Percentiles rank a stretch among this genome's conserved stretches.
These are phyloP conservation scores for Chrysoperla carnea DNA, from an alignment of 1,140 invertebrate genomes.

Conservation along the genomic window DNA sequence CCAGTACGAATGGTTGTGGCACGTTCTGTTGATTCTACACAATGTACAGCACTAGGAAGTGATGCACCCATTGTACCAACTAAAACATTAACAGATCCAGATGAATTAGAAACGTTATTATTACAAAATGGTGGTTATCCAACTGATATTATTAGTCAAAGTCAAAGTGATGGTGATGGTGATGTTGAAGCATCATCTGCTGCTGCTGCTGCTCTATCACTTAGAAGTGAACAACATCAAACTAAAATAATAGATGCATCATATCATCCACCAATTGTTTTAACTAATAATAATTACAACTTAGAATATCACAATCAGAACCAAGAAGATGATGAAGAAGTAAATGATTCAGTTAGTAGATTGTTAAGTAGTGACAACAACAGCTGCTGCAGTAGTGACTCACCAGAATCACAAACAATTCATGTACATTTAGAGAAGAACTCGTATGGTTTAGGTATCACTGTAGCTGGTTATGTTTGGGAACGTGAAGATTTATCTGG, in stretches of 20 bases:
- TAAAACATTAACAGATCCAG: conserved; percentile 61
- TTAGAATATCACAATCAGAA: no score
- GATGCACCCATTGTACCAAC: conserved; percentile 54
- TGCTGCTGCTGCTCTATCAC: conserved; percentile 4
- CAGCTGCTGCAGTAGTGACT: no score
- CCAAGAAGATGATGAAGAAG: no score
- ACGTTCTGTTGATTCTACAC: conserved; percentile 57
- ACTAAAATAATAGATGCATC: conserved; percentile 13
- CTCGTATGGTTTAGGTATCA: conserved; percentile 46
- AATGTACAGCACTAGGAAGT: conserved; percentile 27
- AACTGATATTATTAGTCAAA: no score
- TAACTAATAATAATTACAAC: no score
- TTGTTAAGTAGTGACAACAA: no score
- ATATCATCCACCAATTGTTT: no score
- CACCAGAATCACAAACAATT: no score
- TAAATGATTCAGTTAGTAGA: no score
- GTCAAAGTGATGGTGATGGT: conserved; percentile 15
- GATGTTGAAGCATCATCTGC: conserved; percentile 6
- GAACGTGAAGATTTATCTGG: conserved; percentile 77
- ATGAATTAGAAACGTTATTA: conserved; percentile 61
- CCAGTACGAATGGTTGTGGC: conserved; percentile 81
- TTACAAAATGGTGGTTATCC: conserved; percentile 43
- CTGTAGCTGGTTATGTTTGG: conserved; percentile 48
- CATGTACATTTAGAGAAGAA: conserved; percentile 31
- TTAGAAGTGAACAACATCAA: conserved; percentile 3